Evolutionary conservation across 2,113 vertebrate genomes (phyloP).

Genomic region (Sclerurus mexicanus): DNA sequence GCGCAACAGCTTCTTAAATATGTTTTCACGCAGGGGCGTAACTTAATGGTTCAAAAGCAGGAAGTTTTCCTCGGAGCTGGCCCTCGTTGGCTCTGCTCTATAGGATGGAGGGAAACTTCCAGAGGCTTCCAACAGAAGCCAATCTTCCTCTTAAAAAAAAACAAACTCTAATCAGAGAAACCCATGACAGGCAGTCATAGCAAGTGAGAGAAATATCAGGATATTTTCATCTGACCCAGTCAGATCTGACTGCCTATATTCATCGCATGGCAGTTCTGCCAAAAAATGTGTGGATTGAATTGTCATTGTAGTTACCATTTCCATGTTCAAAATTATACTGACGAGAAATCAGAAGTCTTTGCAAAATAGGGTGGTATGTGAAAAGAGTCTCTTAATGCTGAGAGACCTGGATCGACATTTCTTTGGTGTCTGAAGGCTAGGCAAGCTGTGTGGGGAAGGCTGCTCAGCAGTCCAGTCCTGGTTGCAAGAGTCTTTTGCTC

Average conservation of each 20-base stretch:
- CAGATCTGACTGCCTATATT: neutral
- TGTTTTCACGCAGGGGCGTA: too few relatives aligned
- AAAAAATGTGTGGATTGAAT: neutral
- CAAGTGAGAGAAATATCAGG: neutral
- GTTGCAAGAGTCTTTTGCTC: neutral
- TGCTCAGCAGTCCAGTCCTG: neutral
- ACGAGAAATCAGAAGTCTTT: neutral
- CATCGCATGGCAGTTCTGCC: neutral
- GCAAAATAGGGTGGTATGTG: neutral
- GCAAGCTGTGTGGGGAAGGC: neutral
- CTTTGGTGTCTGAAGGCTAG: neutral
- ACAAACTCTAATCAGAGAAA: too few relatives aligned
- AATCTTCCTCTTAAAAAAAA: too few relatives aligned
- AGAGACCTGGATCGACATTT: neutral
- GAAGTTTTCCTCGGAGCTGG: too few relatives aligned
- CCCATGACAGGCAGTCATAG: neutral
- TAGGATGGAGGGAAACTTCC: too few relatives aligned
- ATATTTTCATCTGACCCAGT: neutral
- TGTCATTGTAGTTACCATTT: neutral
- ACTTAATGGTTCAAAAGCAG: too few relatives aligned
- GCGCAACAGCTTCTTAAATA: too few relatives aligned
- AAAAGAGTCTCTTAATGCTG: neutral
- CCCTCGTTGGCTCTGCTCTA: too few relatives aligned
- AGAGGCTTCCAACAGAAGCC: too few relatives aligned
- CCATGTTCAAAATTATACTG: neutral